Evolutionary conservation across 2,797 vertebrate genomes (phyloP).

Genomic region (Pagetopsis macropterus): DNA sequence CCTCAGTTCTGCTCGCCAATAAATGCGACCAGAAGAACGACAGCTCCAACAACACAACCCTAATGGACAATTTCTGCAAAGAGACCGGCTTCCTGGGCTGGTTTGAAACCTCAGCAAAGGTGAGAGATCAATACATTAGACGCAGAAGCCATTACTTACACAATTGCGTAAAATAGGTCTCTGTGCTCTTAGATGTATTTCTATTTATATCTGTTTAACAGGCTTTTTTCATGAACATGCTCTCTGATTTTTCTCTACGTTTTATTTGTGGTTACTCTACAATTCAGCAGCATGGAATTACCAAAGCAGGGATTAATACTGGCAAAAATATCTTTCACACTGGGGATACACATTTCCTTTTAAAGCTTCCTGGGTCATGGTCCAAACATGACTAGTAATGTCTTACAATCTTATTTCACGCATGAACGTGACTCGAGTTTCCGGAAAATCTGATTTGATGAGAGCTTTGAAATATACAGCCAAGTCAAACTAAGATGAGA

Average conservation of each 20-base stretch:
- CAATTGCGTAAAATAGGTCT: background rate
- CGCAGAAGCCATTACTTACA: background rate
- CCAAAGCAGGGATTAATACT: slow-evolving; percentile 38
- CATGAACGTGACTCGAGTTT: slow-evolving; percentile 28
- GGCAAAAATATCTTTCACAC: slow-evolving; percentile 36
- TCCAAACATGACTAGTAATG: slow-evolving; percentile 22
- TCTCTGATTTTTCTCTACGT: slow-evolving; percentile 9
- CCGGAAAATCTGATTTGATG: slow-evolving; percentile 9
- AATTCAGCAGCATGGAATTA: slow-evolving; percentile 40
- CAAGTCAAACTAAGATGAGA: background rate
- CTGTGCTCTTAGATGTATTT: background rate
- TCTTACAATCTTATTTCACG: slow-evolving; percentile 32
- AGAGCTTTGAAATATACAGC: slow-evolving; percentile 12
- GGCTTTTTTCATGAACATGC: background rate
- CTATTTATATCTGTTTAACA: background rate
- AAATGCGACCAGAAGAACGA: slow-evolving; percentile 97
- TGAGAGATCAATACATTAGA: slow-evolving; percentile 67
- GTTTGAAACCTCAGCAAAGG: slow-evolving; percentile 99
- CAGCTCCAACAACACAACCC: slow-evolving; percentile 80
- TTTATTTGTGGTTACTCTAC: slow-evolving; percentile 14
- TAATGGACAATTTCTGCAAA: slow-evolving; percentile 97
- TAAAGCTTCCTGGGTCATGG: background rate
- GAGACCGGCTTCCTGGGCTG: slow-evolving; percentile 95
- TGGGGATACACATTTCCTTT: slow-evolving; percentile 27
- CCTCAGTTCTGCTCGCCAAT: slow-evolving; percentile 95